Evolutionary conservation across 1,140 invertebrate species (phyloP).

Genomic region (Panulirus ornatus): DNA sequence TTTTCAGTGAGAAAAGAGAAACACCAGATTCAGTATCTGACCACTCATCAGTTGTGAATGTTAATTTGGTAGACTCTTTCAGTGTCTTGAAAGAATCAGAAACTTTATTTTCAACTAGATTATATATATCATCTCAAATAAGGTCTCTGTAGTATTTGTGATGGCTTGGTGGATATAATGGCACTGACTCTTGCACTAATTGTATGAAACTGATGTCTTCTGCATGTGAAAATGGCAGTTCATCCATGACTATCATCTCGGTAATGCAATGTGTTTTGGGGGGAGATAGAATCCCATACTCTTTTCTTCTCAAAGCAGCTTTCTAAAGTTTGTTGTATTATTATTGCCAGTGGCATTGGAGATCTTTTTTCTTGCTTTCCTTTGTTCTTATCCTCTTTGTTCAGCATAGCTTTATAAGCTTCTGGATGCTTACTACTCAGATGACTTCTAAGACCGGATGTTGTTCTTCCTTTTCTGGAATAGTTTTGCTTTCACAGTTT

Average conservation of each 20-base stretch:
- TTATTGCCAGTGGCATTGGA: constrained; percentile 14
- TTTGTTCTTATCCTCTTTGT: constrained; percentile 31
- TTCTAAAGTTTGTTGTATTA: constrained; percentile 6
- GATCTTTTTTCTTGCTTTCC: constrained; percentile 18
- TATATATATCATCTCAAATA: too few species aligned
- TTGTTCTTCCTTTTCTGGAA: constrained; percentile 38
- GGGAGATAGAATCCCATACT: constrained; percentile 17
- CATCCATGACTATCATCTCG: constrained; percentile 29
- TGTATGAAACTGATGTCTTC: constrained; percentile 24
- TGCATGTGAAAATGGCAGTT: constrained; percentile 29
- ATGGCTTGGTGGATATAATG: constrained; percentile 35
- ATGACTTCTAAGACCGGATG: constrained; percentile 29
- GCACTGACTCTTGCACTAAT: constrained; percentile 20
- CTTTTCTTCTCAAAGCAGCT: constrained; percentile 10
- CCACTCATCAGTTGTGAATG: too few species aligned
- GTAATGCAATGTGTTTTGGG: constrained; percentile 7
- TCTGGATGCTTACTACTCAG: constrained; percentile 26
- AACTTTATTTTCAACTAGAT: too few species aligned
- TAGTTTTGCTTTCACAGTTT: constrained; percentile 27
- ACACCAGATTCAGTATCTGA: too few species aligned
- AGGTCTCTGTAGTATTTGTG: too few species aligned
- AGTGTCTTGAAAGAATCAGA: too few species aligned
- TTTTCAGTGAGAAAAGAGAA: too few species aligned
- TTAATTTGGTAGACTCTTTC: too few species aligned
- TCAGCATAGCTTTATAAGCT: constrained; percentile 23